Evolutionary conservation across 2,113 vertebrate species (phyloP).

Genomic region (Gulo gulo): DNA sequence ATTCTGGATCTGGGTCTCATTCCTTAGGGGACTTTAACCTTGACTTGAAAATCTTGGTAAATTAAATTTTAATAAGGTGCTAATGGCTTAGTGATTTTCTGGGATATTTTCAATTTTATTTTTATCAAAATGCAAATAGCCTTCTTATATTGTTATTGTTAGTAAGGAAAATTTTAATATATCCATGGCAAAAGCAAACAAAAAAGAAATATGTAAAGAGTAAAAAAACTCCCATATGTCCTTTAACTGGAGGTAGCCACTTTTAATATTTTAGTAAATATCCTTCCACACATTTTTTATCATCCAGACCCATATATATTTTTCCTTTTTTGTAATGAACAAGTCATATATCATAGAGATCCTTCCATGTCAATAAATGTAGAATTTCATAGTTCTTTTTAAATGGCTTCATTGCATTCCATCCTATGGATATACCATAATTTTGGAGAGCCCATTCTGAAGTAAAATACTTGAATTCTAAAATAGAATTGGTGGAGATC

Average conservation of each 20-base stretch:
- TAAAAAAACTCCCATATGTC: not conserved
- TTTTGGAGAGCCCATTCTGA: not conserved
- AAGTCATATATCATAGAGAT: not conserved
- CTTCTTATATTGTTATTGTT: slow-evolving; percentile 23
- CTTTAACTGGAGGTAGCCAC: not conserved
- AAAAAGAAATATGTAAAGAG: not conserved
- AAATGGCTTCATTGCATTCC: not conserved
- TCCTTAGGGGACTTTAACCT: not conserved
- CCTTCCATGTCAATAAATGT: not conserved
- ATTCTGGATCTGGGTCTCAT: not conserved
- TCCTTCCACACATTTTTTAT: not conserved
- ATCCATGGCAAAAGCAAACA: slow-evolving; percentile 24
- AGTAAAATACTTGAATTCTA: slow-evolving; percentile 11
- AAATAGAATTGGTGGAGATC: not conserved
- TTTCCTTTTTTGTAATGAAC: not conserved
- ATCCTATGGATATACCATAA: not conserved
- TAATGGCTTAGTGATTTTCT: slow-evolving; percentile 43
- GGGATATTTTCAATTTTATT: slow-evolving; percentile 25
- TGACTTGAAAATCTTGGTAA: slow-evolving; percentile 54
- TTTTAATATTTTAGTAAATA: slow-evolving; percentile 41
- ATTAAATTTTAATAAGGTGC: slow-evolving; percentile 47
- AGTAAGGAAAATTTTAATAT: not conserved
- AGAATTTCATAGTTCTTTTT: not conserved
- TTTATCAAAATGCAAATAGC: slow-evolving; percentile 14
- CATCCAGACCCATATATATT: not conserved